These are phyloP conservation scores for Chiridota heheva DNA, from an alignment of 35 echinoderm and acorn worm species.

Conservation along the genomic window DNA sequence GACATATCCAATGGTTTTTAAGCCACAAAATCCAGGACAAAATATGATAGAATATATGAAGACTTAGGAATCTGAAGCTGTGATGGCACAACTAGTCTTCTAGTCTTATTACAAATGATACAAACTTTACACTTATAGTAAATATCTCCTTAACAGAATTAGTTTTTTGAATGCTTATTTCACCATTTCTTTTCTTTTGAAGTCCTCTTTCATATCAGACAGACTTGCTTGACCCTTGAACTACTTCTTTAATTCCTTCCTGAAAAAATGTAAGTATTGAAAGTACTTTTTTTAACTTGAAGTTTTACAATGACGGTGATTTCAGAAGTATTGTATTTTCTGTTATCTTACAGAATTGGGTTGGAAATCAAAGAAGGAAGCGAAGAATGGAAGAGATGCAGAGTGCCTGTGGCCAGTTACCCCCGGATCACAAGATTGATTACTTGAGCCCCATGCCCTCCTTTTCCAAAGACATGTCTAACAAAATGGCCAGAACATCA, in stretches of 20 bases:
- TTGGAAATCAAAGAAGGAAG: slow-evolving; percentile 89
- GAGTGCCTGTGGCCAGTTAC: slow-evolving; percentile 47
- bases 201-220: too few species aligned
- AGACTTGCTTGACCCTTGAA: too few species aligned
- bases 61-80: too few species aligned
- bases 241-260: background rate
- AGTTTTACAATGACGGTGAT: background rate
- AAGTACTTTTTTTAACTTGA: background rate
- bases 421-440: background rate
- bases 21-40: too few species aligned
- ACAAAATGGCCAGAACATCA: background rate
- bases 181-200: too few species aligned
- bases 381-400: slow-evolving; percentile 82
- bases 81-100: too few species aligned
- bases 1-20: too few species aligned
- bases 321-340: background rate
- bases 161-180: too few species aligned
- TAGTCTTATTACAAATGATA: too few species aligned
- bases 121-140: too few species aligned
- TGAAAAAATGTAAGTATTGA: background rate
- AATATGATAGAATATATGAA: too few species aligned
- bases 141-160: too few species aligned
- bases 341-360: slow-evolving; percentile 69
- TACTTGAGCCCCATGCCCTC: background rate
- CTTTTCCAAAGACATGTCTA: background rate